Conservation (phyloP, 2,888 invertebrate species). For the Gryllus longicercus region DNA sequence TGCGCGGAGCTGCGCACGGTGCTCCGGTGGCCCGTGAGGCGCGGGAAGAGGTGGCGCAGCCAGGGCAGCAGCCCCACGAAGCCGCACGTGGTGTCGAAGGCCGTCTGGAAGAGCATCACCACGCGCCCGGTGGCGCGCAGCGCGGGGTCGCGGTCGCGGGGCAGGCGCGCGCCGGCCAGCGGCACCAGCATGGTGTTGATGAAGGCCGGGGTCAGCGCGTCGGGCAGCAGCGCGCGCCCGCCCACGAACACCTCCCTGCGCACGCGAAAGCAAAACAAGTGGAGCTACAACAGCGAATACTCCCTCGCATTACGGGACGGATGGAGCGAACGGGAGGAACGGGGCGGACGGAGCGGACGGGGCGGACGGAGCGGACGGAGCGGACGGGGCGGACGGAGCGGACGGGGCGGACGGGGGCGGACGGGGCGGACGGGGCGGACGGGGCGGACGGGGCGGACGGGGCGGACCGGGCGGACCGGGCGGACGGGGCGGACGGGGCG, state of each 20-base stretch:
- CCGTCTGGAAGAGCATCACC: constrained; percentile 55
- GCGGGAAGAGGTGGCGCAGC: constrained; percentile 58
- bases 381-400: too few species aligned
- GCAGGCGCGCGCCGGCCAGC: constrained; percentile 52
- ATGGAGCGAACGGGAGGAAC: too few species aligned
- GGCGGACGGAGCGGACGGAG: too few species aligned
- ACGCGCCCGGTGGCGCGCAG: constrained; percentile 49
- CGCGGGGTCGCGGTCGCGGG: constrained; percentile 52
- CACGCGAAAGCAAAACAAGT: too few species aligned
- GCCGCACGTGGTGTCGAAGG: constrained; percentile 58
- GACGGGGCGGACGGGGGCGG: too few species aligned
- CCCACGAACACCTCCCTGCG: constrained; percentile 49
- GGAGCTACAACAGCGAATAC: too few species aligned
- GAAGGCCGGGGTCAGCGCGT: constrained; percentile 54
- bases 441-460: too few species aligned
- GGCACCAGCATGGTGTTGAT: constrained; percentile 58
- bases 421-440: too few species aligned
- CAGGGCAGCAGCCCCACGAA: constrained; percentile 58
- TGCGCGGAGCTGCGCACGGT: constrained; percentile 51
- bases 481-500: too few species aligned
- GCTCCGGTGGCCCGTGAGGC: constrained; percentile 55
- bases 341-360: too few species aligned
- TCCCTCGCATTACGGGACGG: too few species aligned
- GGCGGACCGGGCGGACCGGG: too few species aligned
- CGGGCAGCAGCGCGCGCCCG: constrained; percentile 52